These are phyloP conservation scores for Daubentonia madagascariensis DNA, from an alignment of 2,113 vertebrate species.

Conservation along the genomic window DNA sequence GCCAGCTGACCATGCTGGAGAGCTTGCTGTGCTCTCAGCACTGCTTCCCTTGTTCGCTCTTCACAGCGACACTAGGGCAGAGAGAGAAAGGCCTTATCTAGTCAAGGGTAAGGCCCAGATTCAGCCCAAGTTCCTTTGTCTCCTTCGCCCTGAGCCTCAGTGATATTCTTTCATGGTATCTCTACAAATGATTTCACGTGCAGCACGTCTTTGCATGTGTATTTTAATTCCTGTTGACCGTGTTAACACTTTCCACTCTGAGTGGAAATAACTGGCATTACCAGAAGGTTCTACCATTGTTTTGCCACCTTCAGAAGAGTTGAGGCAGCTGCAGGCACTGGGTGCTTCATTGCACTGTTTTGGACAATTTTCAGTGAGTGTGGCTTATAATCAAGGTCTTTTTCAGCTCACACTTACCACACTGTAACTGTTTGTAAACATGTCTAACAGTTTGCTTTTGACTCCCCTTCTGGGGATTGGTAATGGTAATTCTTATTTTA, in stretches of 20 bases:
- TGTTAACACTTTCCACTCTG: neutral
- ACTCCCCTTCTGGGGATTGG: neutral
- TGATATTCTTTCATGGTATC: neutral
- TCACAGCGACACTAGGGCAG: neutral
- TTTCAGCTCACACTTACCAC: neutral
- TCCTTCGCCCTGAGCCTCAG: too few relatives aligned
- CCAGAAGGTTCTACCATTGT: neutral
- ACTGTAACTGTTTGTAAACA: neutral
- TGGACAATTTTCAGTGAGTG: neutral
- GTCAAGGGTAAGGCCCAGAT: rapidly evolving
- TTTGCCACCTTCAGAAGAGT: neutral
- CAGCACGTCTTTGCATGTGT: neutral
- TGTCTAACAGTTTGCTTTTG: neutral
- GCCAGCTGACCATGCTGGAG: neutral
- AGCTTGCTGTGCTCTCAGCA: neutral
- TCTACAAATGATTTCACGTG: neutral
- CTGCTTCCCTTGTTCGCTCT: rapidly evolving
- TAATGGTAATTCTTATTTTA: neutral
- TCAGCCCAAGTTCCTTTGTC: neutral
- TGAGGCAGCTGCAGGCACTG: neutral
- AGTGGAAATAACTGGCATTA: neutral
- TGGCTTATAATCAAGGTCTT: neutral
- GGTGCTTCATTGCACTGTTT: too few relatives aligned
- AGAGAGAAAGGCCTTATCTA: rapidly evolving
- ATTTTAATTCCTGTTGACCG: neutral